Base-by-base conservation (phyloP, 2,888 invertebrate genomes). In the Antheraea assamensis region DNA sequence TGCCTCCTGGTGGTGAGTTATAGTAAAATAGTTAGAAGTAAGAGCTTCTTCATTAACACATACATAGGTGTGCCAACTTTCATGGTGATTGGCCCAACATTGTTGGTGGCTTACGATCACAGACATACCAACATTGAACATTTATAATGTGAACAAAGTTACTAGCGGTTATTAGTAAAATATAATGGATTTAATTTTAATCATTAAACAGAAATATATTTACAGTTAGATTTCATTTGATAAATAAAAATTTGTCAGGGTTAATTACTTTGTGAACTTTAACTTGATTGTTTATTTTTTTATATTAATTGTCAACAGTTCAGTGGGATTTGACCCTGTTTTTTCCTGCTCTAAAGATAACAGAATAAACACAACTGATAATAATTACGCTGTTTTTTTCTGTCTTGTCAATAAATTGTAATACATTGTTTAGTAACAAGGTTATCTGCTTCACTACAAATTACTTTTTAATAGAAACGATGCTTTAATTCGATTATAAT, bases 301-400 rank as follows among this genome's bases (percentile, higher is more conserved):
- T 64, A 30, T 64, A 17, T 64, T 64, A 30, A 64, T 27, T 27
- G 61, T 64, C 61, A 30, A 64, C 17, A 64, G 61, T 64, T 64
- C 61, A 30, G 30, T 27, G 15, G 17, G 61, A 27, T 15, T 4
- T 64, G 30, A 30, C 61, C 61, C 17, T 64, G 27, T 64, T 64
- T 61, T 61, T 64, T 64, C 17, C 30, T 64, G 27, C 27, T 64
- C 5, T 58, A 21, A 55, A 55, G 42, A 42, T 42, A 42, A 42
- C 42, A 42, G 42, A 42, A 42, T 42, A 13, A 42, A 42, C 13
- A 42, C 13, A 13, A 42, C 42, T 52, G 21, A 21, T 52, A 21
- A 52, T 52, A 52, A 21, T 52, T 21, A 21, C 17, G 13, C 5
- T 52, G 52, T 21, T 21, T 52, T 52, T 17, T 21, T 52, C 19